These are phyloP conservation scores for Drosophila pseudotalamancana DNA, from an alignment of 2,888 invertebrate genomes.

Conservation along the genomic window DNA sequence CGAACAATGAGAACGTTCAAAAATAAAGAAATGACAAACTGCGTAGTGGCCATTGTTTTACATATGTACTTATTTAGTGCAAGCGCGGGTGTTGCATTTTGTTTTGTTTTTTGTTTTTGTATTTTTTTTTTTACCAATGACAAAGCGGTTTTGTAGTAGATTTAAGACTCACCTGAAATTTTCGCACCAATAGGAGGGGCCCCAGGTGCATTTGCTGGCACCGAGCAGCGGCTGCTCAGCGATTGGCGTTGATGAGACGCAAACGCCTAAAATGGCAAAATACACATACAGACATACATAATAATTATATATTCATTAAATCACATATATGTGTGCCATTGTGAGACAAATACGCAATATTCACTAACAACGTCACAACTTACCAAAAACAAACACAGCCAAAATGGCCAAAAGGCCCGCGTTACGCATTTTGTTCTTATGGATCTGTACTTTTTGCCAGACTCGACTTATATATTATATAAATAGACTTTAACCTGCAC, in stretches of 20 bases:
- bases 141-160: conserved; percentile 44
- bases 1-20: conserved; percentile 34
- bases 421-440: conserved; percentile 81
- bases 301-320: background rate
- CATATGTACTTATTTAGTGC: background rate
- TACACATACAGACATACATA: conserved; percentile 3
- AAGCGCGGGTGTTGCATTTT: background rate
- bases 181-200: conserved; percentile 92
- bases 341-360: conserved; percentile 44
- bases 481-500: conserved; percentile 5
- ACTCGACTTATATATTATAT: conserved; percentile 10
- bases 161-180: conserved; percentile 80
- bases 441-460: conserved; percentile 2
- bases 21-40: conserved; percentile 33
- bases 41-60: conserved; percentile 50
- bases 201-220: conserved; percentile 89
- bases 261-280: conserved; percentile 42
- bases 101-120: background rate
- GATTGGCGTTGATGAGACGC: conserved; percentile 55
- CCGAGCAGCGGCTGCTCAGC: conserved; percentile 84
- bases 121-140: conserved; percentile 36
- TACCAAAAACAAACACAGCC: conserved; percentile 84
- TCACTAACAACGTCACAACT: conserved; percentile 61
- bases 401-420: conserved; percentile 84
- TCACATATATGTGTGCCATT: background rate